phyloP scores from a whole-genome alignment of 2,888 invertebrate species.

The Heliconius erato region DNA sequence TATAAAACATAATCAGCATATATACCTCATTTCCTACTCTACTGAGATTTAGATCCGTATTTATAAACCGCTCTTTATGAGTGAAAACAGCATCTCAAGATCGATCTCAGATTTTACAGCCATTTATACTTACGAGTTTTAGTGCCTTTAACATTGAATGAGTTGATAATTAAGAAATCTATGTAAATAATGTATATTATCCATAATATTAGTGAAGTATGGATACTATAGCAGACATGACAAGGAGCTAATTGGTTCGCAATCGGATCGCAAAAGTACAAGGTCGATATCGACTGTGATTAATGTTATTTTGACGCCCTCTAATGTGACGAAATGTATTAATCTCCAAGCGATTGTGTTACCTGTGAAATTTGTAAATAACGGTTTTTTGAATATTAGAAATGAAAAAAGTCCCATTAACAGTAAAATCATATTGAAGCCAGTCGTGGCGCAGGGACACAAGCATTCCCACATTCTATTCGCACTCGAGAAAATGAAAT shows the following conservation, averaged over 20 bases:
- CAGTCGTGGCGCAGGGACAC: too few species aligned
- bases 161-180: background rate
- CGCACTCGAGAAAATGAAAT: too few species aligned
- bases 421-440: too few species aligned
- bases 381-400: background rate
- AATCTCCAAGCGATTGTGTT: background rate
- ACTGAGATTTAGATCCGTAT: too few species aligned
- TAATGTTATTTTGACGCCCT: constrained; percentile 40
- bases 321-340: constrained; percentile 14
- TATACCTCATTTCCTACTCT: too few species aligned
- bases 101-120: too few species aligned
- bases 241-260: constrained; percentile 41
- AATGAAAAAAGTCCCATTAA: too few species aligned
- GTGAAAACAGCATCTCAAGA: too few species aligned
- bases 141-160: background rate
- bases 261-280: constrained; percentile 35
- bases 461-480: too few species aligned
- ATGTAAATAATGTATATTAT: background rate
- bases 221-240: constrained; percentile 11
- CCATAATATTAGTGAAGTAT: background rate
- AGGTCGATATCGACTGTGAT: constrained; percentile 48
- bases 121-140: too few species aligned
- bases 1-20: too few species aligned
- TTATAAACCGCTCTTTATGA: too few species aligned
- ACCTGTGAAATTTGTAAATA: background rate